Evolutionary conservation across 2,888 invertebrate species (phyloP).

Genomic region (Chrysolina americana): DNA sequence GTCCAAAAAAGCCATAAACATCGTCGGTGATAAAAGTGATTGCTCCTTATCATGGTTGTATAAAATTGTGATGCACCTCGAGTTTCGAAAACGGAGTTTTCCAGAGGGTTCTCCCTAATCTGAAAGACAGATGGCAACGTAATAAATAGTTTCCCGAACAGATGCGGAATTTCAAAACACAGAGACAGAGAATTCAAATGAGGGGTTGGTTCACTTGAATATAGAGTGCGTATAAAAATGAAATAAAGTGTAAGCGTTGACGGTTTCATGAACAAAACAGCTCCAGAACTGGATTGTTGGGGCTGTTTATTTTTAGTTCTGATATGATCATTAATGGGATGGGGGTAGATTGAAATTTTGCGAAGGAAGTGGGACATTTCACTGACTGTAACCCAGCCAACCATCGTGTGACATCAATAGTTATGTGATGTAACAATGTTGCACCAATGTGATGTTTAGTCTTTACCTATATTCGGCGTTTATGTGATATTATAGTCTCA

Average conservation of each 20-base stretch:
- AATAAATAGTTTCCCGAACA: slow-evolving; percentile 31
- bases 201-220: not conserved
- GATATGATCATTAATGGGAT: too few species aligned
- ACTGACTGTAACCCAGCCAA: too few species aligned
- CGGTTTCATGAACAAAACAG: not conserved
- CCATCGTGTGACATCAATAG: too few species aligned
- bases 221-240: not conserved
- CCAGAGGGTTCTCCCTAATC: slow-evolving; percentile 25
- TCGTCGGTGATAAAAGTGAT: not conserved
- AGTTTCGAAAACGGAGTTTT: slow-evolving; percentile 1
- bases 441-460: too few species aligned
- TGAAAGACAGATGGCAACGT: slow-evolving; percentile 29
- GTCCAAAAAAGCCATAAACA: not conserved
- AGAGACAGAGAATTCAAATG: slow-evolving; percentile 15
- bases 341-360: too few species aligned
- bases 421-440: too few species aligned
- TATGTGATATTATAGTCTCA: too few species aligned
- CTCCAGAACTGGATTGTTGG: not conserved
- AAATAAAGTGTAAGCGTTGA: not conserved
- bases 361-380: too few species aligned
- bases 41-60: slow-evolving; percentile 33
- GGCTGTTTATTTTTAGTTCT: too few species aligned
- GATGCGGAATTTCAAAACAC: slow-evolving; percentile 25
- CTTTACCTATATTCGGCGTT: too few species aligned
- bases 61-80: not conserved